phyloP scores from a whole-genome alignment of 2,888 invertebrate species.

The Hirudinaria manillensis region DNA sequence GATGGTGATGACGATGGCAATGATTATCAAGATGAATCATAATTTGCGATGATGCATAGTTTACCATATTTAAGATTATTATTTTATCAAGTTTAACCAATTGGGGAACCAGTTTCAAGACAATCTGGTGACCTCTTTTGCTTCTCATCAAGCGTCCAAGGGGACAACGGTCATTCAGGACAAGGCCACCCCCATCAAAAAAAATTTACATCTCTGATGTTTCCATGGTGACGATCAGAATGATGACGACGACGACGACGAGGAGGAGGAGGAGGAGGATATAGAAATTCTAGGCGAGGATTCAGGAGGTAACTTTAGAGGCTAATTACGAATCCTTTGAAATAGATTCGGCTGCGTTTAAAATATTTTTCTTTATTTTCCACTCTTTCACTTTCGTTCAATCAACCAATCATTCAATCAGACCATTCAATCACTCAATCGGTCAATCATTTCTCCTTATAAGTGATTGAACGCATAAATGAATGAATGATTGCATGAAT shows the following conservation, averaged over 20 bases:
- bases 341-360: neutral
- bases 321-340: constrained; percentile 14
- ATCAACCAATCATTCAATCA: neutral
- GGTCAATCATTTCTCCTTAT: neutral
- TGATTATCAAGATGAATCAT: constrained; percentile 20
- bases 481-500: neutral
- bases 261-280: neutral
- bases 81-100: too few relatives aligned
- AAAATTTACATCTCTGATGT: neutral
- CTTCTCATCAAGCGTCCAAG: too few relatives aligned
- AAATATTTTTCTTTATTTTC: neutral
- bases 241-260: constrained; percentile 1
- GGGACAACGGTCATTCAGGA: too few relatives aligned
- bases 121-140: too few relatives aligned
- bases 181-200: too few relatives aligned
- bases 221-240: neutral
- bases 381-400: neutral
- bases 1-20: constrained; percentile 19
- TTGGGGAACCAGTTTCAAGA: too few relatives aligned
- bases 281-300: neutral
- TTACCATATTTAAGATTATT: too few relatives aligned
- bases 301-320: neutral
- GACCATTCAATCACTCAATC: neutral
- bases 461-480: constrained; percentile 7
- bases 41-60: too few relatives aligned